These are phyloP conservation scores for Proterorhinus semilunaris DNA, from an alignment of 2,113 vertebrate genomes.

Conservation along the genomic window DNA sequence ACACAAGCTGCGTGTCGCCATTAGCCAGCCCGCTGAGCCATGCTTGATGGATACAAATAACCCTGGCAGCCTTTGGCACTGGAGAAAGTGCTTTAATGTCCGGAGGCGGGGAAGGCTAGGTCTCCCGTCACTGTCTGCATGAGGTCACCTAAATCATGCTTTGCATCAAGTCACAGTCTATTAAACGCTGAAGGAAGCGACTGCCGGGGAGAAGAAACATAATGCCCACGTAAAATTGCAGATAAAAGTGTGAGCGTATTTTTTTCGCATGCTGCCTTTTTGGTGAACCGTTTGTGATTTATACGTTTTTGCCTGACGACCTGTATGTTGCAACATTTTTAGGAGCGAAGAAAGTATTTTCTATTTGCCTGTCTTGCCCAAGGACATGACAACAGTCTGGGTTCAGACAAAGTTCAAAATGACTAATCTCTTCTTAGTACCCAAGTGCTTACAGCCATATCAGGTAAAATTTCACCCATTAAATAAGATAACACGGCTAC, in stretches of 20 bases:
- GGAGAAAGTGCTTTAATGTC: constrained; percentile 6
- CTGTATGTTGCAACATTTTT: not conserved
- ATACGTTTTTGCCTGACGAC: too few species aligned
- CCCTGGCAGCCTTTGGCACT: constrained; percentile 22
- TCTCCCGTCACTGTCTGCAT: constrained; percentile 20
- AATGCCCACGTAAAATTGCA: not conserved
- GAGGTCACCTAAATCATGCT: constrained; percentile 35
- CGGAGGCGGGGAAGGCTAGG: not conserved
- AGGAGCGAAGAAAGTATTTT: too few species aligned
- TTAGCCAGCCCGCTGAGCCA: constrained; percentile 48
- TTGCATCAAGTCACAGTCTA: constrained; percentile 40
- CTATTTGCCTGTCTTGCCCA: not conserved
- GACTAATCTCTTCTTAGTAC: too few species aligned
- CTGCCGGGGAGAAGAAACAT: not conserved
- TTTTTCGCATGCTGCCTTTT: not conserved
- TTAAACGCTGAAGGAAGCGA: constrained; percentile 27
- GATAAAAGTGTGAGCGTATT: not conserved
- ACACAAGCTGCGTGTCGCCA: constrained; percentile 51
- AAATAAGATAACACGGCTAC: too few species aligned
- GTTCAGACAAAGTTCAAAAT: too few species aligned
- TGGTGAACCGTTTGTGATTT: not conserved
- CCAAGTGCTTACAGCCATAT: too few species aligned
- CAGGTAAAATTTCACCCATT: too few species aligned
- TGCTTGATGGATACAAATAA: constrained; percentile 47
- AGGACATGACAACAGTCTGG: not conserved